Percentiles rank a stretch among this genome's conserved stretches.
phyloP scores from a whole-genome alignment of 1,140 invertebrate species.

The Pogonognathellus flavescens region DNA sequence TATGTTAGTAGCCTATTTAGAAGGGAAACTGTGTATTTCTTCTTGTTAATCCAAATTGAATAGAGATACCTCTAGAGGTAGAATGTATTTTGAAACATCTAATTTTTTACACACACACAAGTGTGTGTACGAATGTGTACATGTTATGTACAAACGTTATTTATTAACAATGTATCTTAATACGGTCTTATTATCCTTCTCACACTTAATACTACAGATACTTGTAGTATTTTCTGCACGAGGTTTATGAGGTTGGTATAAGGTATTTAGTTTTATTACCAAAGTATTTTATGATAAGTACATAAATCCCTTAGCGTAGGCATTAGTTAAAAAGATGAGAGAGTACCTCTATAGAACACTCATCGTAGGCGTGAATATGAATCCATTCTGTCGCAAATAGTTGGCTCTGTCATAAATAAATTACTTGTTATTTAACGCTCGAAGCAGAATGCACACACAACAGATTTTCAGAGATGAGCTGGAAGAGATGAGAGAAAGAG shows the following conservation, averaged over 20 bases:
- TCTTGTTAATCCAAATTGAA: no score
- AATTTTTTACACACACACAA: no score
- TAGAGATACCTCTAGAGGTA: background rate
- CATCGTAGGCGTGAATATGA: conserved; percentile 45
- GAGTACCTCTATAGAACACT: background rate
- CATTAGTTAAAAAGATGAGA: background rate
- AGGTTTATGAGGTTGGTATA: no score
- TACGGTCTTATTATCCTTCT: background rate
- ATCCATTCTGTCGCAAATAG: conserved; percentile 48
- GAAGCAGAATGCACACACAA: background rate
- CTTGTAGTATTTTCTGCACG: background rate
- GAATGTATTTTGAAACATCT: background rate
- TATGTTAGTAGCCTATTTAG: no score
- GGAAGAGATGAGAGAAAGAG: background rate
- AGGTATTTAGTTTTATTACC: no score
- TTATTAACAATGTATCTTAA: conserved; percentile 23
- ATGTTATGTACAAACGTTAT: conserved; percentile 9
- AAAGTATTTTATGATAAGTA: conserved; percentile 8
- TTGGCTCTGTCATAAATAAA: conserved; percentile 42
- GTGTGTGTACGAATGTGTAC: no score
- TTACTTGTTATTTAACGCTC: conserved; percentile 44
- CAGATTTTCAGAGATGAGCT: conserved; percentile 16
- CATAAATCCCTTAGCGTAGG: conserved; percentile 12
- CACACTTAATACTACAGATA: background rate
- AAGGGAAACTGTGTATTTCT: no score